Conservation (phyloP, 1,140 invertebrate species). For the Drosophila ercepeae region DNA sequence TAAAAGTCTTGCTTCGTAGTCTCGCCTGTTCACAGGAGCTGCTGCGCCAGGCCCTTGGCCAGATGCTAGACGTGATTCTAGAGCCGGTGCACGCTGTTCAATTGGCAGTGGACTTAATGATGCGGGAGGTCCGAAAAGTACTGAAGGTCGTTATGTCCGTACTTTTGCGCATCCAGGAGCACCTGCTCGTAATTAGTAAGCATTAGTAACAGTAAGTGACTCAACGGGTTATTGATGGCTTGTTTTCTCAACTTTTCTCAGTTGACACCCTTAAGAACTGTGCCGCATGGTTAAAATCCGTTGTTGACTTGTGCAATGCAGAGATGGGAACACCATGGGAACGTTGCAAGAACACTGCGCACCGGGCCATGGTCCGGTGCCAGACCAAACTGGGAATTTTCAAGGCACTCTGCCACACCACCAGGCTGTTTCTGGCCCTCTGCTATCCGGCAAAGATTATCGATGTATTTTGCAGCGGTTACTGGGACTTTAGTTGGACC, state of each 20-base stretch:
- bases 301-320: slow-evolving; percentile 89
- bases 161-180: slow-evolving; percentile 86
- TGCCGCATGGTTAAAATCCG: slow-evolving; percentile 88
- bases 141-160: slow-evolving; percentile 86
- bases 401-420: slow-evolving; percentile 86
- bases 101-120: slow-evolving; percentile 86
- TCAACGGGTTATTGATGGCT: neutral
- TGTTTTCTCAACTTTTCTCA: slow-evolving; percentile 70
- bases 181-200: slow-evolving; percentile 84
- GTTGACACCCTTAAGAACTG: slow-evolving; percentile 87
- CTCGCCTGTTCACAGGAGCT: slow-evolving; percentile 91
- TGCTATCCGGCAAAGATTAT: slow-evolving; percentile 88
- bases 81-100: slow-evolving; percentile 88
- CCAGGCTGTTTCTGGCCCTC: slow-evolving; percentile 85
- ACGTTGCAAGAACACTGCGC: slow-evolving; percentile 86
- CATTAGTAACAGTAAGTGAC: slow-evolving; percentile 83
- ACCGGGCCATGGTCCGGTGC: slow-evolving; percentile 87
- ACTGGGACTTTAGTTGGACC: slow-evolving; percentile 86
- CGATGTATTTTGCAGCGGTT: slow-evolving; percentile 87
- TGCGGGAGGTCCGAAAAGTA: slow-evolving; percentile 86
- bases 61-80: slow-evolving; percentile 87
- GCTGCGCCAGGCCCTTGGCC: slow-evolving; percentile 87
- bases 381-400: slow-evolving; percentile 85
- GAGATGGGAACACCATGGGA: slow-evolving; percentile 87
- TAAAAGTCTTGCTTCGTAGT: slow-evolving; percentile 89